Conservation (phyloP, 2,888 invertebrate genomes). For the Priocnemis perturbator region DNA sequence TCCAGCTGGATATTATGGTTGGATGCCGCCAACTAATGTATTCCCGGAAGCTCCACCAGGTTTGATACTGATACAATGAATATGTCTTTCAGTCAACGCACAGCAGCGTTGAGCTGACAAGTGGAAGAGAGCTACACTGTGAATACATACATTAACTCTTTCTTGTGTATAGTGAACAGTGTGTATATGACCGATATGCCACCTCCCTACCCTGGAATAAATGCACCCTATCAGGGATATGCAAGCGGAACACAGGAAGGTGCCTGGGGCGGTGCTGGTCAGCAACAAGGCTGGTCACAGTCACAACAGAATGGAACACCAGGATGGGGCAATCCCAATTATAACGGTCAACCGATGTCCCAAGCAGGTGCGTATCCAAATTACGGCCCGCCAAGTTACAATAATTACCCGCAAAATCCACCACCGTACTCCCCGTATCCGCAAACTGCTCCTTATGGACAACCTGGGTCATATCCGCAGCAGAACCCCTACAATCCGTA, state of each 20-base stretch:
- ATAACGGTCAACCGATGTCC: constrained; percentile 71
- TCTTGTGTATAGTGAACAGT: constrained; percentile 80
- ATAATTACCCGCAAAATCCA: constrained; percentile 66
- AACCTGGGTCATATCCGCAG: constrained; percentile 57
- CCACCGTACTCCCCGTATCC: constrained; percentile 66
- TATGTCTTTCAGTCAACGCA: neutral
- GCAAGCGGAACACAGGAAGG: constrained; percentile 63
- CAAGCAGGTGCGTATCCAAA: constrained; percentile 74
- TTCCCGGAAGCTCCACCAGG: constrained; percentile 78
- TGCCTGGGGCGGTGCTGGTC: constrained; percentile 62
- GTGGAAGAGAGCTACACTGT: neutral
- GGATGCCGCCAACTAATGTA: constrained; percentile 89
- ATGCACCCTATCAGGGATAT: constrained; percentile 74
- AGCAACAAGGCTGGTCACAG: constrained; percentile 63
- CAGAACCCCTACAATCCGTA: constrained; percentile 67
- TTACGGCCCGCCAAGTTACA: constrained; percentile 66
- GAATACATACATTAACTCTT: neutral
- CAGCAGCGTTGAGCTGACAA: neutral
- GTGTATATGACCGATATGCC: constrained; percentile 94
- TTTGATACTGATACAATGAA: constrained; percentile 46
- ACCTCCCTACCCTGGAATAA: constrained; percentile 95
- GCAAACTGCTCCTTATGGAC: constrained; percentile 47
- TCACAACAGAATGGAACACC: constrained; percentile 68
- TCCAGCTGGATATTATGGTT: constrained; percentile 93
- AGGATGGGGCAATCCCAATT: constrained; percentile 72